These are phyloP conservation scores for Macrotis lagotis DNA, from an alignment of 2,113 vertebrate genomes.

Conservation along the genomic window DNA sequence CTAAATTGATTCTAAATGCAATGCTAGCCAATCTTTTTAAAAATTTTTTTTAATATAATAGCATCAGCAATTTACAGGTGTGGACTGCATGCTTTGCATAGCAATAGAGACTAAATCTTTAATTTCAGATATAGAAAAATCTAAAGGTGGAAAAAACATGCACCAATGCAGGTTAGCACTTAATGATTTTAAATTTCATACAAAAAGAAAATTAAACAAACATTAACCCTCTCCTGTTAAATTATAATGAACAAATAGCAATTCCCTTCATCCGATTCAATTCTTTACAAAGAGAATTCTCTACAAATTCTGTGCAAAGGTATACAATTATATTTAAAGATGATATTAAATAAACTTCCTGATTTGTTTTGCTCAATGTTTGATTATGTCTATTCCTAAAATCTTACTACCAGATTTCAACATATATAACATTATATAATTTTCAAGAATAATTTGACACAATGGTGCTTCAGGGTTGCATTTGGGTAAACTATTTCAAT, in stretches of 20 bases:
- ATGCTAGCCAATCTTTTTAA: not conserved
- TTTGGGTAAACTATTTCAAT: not conserved
- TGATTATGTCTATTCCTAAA: not conserved
- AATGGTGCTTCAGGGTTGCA: not conserved
- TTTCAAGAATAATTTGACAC: not conserved
- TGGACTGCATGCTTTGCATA: too few species aligned
- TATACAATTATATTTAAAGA: not conserved
- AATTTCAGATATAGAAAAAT: too few species aligned
- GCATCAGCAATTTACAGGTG: too few species aligned
- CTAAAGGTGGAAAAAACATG: too few species aligned
- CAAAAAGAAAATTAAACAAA: not conserved
- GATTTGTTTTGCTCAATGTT: conserved; percentile 6
- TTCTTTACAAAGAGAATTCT: not conserved
- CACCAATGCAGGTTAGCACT: too few species aligned
- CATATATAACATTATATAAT: not conserved
- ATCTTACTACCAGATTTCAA: not conserved
- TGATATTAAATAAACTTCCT: not conserved
- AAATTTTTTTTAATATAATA: too few species aligned
- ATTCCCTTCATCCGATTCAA: not conserved
- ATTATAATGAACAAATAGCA: not conserved
- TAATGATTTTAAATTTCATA: not conserved
- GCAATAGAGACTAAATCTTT: too few species aligned
- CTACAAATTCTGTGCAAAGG: too few species aligned
- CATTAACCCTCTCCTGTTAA: not conserved
- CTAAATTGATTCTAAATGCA: not conserved